Base-by-base conservation (phyloP, 2,888 invertebrate species). In the Argynnis bischoffii region DNA sequence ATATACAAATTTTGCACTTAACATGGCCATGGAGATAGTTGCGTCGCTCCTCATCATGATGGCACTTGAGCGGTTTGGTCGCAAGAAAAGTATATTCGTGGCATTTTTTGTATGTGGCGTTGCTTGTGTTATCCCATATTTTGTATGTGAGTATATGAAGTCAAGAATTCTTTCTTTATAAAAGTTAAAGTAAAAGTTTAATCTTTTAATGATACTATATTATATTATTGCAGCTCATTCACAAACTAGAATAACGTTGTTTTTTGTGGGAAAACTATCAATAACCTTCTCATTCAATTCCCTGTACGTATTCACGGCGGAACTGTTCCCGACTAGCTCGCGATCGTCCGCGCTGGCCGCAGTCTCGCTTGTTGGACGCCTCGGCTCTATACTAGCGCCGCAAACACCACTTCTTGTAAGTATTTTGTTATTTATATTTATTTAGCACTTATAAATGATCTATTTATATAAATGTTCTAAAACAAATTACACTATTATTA, bases 331-430 rank as follows among this genome's bases (percentile, higher is more conserved):
- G 13, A 96, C 96, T 57, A 91, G 89, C 71, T 86, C 94, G 63
- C 93, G 96, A 66, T 94, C 95, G 78, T 95, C 95, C 18, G 90
- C 95, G 74, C 90, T 96, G 59, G 94, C 95, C 5, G 92, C 95
- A 60, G 95, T 95, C 84, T 95, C 95, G 59, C 95, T 95, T 89
- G 93, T 95, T 74, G 96, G 96, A 55, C 92, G 95, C 15, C 75
- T 95, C 68, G 96, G 96, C 15, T 95, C 95, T 16, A 94, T 95
- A 81, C 82, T 95, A 64, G 95, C 96, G 41, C 96, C 96, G 50
- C 95, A 95, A 84, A 95, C 95, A 14, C 95, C 95, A 16, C 85
- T 95, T 50, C 82, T 96, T 87, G 95, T 95, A 79, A 78, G 85
- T 77, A 11, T 31, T 0, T 16, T 3, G 8, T 13, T 13, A 26